Evolutionary conservation across 2,888 invertebrate genomes (phyloP).

Genomic region (Muschampia plurimacula): DNA sequence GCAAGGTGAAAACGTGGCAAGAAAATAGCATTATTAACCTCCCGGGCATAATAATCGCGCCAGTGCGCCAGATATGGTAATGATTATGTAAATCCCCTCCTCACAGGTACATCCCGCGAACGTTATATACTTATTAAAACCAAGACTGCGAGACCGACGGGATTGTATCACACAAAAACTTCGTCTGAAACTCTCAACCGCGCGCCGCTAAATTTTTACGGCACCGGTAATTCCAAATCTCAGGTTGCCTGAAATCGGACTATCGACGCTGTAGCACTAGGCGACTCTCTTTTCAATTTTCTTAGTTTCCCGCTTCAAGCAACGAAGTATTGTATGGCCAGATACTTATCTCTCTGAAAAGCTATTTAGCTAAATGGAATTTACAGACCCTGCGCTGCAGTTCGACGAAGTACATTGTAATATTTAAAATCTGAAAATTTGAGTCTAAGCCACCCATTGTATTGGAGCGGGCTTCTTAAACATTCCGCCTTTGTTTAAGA

Average conservation of each 20-base stretch:
- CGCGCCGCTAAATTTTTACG: conserved; percentile 72
- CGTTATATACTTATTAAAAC: conserved; percentile 85
- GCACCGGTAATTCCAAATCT: conserved; percentile 77
- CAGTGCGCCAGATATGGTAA: conserved; percentile 86
- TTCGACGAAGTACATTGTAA: conserved; percentile 84
- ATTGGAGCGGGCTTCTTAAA: conserved; percentile 64
- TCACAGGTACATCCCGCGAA: conserved; percentile 83
- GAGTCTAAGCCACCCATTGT: conserved; percentile 77
- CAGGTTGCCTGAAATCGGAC: conserved; percentile 80
- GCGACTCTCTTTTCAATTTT: conserved; percentile 85
- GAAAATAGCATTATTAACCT: conserved; percentile 87
- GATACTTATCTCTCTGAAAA: conserved; percentile 84
- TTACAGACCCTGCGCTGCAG: conserved; percentile 85
- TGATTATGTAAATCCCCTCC: conserved; percentile 85
- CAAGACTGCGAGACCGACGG: conserved; percentile 79
- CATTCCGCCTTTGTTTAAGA: background rate
- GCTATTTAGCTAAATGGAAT: conserved; percentile 86
- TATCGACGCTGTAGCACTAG: conserved; percentile 75
- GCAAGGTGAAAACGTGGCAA: conserved; percentile 85
- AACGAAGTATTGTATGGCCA: conserved; percentile 83
- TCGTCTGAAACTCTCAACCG: conserved; percentile 63
- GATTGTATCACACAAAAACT: conserved; percentile 77
- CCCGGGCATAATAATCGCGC: conserved; percentile 84
- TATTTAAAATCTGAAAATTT: conserved; percentile 84
- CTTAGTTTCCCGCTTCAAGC: conserved; percentile 80